A percentile compares a stretch with the other conserved stretches of the same genome.
These are phyloP conservation scores for Rutpela maculata DNA, from an alignment of 2,888 invertebrate genomes.

Conservation along the genomic window DNA sequence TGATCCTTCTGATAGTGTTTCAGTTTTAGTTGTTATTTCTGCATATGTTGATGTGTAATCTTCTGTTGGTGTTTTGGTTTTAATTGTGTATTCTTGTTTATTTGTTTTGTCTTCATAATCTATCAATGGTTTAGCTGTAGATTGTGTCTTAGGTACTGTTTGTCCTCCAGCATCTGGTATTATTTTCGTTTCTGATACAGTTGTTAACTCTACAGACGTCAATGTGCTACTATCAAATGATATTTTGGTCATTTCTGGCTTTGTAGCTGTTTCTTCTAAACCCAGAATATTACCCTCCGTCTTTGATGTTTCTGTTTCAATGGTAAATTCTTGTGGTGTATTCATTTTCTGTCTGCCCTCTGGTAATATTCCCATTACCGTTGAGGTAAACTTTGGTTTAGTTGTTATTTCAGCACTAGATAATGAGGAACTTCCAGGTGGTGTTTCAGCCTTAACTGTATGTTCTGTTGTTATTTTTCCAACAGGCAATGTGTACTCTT, in stretches of 20 bases:
- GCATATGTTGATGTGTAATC: no score
- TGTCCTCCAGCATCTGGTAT: no score
- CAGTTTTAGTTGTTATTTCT: no score
- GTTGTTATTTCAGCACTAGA: not conserved
- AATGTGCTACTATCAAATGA: not conserved
- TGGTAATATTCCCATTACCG: not conserved
- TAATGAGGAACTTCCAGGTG: not conserved
- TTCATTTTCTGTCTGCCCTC: not conserved
- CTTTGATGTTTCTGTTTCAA: slow-evolving; percentile 6
- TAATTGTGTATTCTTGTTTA: slow-evolving; percentile 11
- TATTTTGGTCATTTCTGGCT: not conserved
- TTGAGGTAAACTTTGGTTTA: not conserved
- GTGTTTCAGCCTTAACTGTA: not conserved
- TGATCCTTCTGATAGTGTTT: no score
- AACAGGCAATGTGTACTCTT: not conserved
- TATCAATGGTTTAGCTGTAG: not conserved
- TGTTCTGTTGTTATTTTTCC: not conserved
- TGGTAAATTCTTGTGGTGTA: not conserved
- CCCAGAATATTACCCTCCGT: not conserved
- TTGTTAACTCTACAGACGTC: not conserved
- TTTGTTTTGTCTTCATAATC: not conserved
- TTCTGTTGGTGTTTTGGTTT: slow-evolving; percentile 18
- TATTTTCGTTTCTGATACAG: not conserved
- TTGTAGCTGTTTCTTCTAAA: not conserved
- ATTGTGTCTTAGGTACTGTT: not conserved